Evolutionary conservation across 1,140 invertebrate genomes (phyloP).

Genomic region (Drosophila nebulosa): DNA sequence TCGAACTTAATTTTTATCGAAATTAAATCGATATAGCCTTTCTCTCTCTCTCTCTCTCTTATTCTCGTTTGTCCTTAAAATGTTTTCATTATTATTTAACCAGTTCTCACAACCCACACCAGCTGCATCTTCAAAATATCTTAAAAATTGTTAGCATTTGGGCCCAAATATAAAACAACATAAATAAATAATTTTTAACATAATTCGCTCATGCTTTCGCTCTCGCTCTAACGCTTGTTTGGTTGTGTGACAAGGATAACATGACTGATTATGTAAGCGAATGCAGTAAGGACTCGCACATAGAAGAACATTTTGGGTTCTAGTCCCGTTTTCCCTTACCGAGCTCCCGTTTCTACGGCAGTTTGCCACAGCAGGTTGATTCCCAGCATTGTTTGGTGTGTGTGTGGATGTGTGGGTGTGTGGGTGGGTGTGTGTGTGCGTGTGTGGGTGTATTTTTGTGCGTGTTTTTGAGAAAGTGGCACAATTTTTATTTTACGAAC

Average conservation of each 20-base stretch:
- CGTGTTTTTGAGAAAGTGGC: slow-evolving; percentile 79
- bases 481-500: slow-evolving; percentile 79
- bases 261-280: slow-evolving; percentile 80
- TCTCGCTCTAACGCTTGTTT: slow-evolving; percentile 18
- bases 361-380: slow-evolving; percentile 74
- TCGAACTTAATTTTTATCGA: not conserved
- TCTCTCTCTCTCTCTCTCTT: not conserved
- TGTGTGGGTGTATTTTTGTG: slow-evolving; percentile 50
- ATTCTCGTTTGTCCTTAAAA: not conserved
- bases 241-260: slow-evolving; percentile 71
- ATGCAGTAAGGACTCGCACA: slow-evolving; percentile 32
- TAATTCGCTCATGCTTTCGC: slow-evolving; percentile 13
- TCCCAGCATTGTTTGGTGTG: slow-evolving; percentile 23
- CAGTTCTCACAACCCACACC: too few relatives aligned
- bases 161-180: slow-evolving; percentile 3
- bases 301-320: slow-evolving; percentile 38
- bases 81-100: not conserved
- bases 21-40: not conserved
- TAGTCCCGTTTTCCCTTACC: slow-evolving; percentile 39
- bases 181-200: slow-evolving; percentile 62
- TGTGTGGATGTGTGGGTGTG: not conserved
- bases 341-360: slow-evolving; percentile 50
- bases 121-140: too few relatives aligned
- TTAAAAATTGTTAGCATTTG: not conserved
- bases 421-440: slow-evolving; percentile 2